Base-by-base conservation (phyloP, 1,140 invertebrate genomes). In the Cyclargus thomasi region DNA sequence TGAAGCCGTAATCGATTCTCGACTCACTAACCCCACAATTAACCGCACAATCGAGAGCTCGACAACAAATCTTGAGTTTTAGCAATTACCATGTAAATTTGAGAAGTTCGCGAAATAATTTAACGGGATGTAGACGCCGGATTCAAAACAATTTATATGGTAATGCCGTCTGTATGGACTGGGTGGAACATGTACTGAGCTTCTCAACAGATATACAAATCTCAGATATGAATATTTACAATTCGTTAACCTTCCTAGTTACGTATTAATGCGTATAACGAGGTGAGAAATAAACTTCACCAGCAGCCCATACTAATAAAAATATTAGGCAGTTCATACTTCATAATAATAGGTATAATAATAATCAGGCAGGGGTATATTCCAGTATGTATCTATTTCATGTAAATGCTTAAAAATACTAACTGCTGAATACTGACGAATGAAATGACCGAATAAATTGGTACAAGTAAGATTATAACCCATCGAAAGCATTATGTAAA, bases 81-180 rank as follows among this genome's bases (percentile, higher is more conserved):
- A 83, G 80, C 85, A 86, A 89, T 89, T 87, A 87, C 79, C 83
- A 89, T 89, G 86, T 89, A 86, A 89, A 89, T 89, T 89, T 82
- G 81, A 71, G 81, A 89, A 89, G 82, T 89, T 89, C 81, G 81
- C 81, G 85, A 89, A 86, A 88, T 88, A 88, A 88, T 88, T 88
- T 86, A 88, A 86, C 81, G 79, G 79, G 78, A 80, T 84, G 83
- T 85, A 83, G 85, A 85, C 76, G 78, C 67, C 72, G 81, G 80
- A 83, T 88, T 86, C 85, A 86, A 85, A 88, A 88, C 86, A 89
- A 89, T 89, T 87, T 87, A 84, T 87, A 87, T 89, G 85, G 83
- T 84, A 88, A 88, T 88, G 80, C 80, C 80, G 67, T 78, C 77
- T 82, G 78, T 85, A 80, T 86, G 83, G 80, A 82, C 79, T 78